Base-by-base conservation (phyloP, 1,140 invertebrate genomes). In the Bradynema listronoti region DNA sequence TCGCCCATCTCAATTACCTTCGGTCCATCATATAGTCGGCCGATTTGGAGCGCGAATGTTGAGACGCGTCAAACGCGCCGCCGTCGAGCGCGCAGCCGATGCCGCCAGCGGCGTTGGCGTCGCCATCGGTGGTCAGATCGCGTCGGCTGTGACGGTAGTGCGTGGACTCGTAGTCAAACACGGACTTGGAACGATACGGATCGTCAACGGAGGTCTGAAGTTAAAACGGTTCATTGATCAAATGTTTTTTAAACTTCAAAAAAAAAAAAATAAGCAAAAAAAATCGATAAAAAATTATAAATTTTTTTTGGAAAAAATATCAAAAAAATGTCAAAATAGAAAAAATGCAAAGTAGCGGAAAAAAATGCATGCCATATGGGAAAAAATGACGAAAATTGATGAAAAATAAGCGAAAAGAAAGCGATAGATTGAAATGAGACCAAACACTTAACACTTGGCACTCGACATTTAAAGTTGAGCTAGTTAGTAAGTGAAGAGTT, bases 1-100 rank as follows among this genome's bases (percentile, higher is more conserved):
- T 1, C n/a, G n/a, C n/a, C 41, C 22, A 33, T 1, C 14, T 7
- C n/a, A 57, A 25, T 46, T 55, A 73, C 72, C 54, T 71, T 53
- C 60, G 55, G 52, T 77, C 73, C 66, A 78, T 76, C 24, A 77
- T 53, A 58, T 77, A 78, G 54, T 77, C 74, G 11, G 74, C 74
- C 32, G 45, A 56, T 42, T 77, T 78, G 9, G 71, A 75, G 14
- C 74, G 65, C 4, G 56, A 56, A 46, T 77, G 74, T 16, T 50
- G 43, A 29, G 57, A 56, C 7, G 58, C 29, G 16, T 66, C 64
- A 19, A 30, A 36, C 11, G 66, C 70, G 16, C 24, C 9, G 29
- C 30, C 30, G 42, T 72, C 69, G 5, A 56, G 47, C 6, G 68
- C 54, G 27, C 72, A 66, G n/a, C 55, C 51, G 24, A 67, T 59